Conservation (phyloP, 1,140 invertebrate genomes). For the Popillia japonica region DNA sequence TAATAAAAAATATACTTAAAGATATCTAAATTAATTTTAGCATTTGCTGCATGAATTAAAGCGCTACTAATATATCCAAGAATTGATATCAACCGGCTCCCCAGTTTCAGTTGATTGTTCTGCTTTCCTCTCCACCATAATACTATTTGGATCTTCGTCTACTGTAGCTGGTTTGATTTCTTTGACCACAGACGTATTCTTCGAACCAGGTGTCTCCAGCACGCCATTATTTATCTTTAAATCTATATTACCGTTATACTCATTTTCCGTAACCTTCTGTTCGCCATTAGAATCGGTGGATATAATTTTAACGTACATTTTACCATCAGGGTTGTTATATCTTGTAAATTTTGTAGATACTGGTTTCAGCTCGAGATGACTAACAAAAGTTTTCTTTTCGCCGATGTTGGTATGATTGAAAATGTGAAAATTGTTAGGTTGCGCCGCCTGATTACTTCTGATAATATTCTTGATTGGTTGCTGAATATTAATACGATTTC, state of each 20-base stretch:
- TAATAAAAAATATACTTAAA: neutral
- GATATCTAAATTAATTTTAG: neutral
- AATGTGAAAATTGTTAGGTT: neutral
- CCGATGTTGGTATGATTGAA: neutral
- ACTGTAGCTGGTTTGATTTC: neutral
- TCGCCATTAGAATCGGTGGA: neutral
- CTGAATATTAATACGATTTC: neutral
- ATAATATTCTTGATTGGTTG: neutral
- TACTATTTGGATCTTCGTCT: neutral
- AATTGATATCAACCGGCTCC: neutral
- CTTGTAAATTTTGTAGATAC: slow-evolving; percentile 16
- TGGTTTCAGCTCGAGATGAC: neutral
- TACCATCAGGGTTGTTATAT: neutral
- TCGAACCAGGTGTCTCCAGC: neutral
- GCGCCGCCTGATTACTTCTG: neutral
- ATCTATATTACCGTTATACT: neutral
- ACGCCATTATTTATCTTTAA: neutral
- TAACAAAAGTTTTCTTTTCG: slow-evolving; percentile 9
- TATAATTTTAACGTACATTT: slow-evolving; percentile 10
- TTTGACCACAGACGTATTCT: neutral
- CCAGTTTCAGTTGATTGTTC: neutral
- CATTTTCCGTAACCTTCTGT: neutral
- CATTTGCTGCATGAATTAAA: neutral
- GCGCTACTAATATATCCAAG: neutral
- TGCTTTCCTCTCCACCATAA: neutral